Evolutionary conservation across 2,797 vertebrate species (phyloP), one percentile per base, ranked within the genome.

Genomic region (Enteromius anoplus): DNA sequence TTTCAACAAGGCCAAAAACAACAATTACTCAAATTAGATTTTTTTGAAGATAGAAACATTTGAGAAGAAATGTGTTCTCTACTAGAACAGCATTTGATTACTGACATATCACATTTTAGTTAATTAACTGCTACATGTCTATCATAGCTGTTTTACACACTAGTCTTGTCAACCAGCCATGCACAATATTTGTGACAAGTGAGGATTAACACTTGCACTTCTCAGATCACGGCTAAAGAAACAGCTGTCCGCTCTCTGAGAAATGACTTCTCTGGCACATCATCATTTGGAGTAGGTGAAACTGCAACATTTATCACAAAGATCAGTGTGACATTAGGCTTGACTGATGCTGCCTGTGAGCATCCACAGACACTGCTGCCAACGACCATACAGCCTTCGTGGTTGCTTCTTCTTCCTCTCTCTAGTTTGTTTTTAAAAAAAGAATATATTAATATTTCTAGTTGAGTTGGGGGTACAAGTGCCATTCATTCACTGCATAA

Each of bases 321-420:
- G 65, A 88, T 84, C 86, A 87, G 80, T 51, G 21, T 85, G 85
- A 86, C 84, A 85, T 81, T 80, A 83, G 80, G 29, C 80, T 83
- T 77, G 77, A 82, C 75, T 80, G 86, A 84, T 84, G 47, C 71
- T 78, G 85, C 58, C 47, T 71, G 51, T 79, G 75, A 87, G 71
- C 68, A 79, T 37, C 73, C 60, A 70, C 55, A 82, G 26, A 82
- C 53, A 78, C 60, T 73, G 32, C 58, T 73, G 69, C 65, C 77
- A 80, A 75, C 60, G 29, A 40, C 79, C 73, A 76, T 81, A 66
- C 29, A 1, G 8, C 47, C 73, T 77, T 76, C 47, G 26, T 23
- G 21, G 34, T 53, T 68, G 42, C 15, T 42, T 58, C 15, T 40
- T 62, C 29, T 32, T 64, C 64, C 51, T 70, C 21, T 34, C 15